Evolutionary conservation across 2,888 invertebrate genomes (phyloP).

Genomic region (Aproaerema taeniolella): DNA sequence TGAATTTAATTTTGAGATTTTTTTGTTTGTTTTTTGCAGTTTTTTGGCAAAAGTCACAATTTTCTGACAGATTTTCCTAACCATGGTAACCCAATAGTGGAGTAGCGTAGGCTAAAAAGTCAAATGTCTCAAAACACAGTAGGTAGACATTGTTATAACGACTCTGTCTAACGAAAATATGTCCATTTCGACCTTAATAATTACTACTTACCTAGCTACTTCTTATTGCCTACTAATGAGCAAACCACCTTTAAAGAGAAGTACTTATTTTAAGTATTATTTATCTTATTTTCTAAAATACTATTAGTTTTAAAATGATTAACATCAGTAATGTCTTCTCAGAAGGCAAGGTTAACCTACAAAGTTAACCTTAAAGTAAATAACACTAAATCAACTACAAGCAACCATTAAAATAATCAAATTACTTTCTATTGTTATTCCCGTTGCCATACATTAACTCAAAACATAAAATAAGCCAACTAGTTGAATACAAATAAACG

Average conservation of each 20-base stretch:
- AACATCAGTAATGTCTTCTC: not conserved
- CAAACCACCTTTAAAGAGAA: not conserved
- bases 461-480: conserved; percentile 10
- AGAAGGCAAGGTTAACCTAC: not conserved
- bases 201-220: too few relatives aligned
- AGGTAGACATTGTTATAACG: too few relatives aligned
- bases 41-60: too few relatives aligned
- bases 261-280: not conserved
- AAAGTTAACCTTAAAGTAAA: conserved; percentile 1
- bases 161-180: too few relatives aligned
- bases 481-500: conserved; percentile 31
- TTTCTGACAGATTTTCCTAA: too few relatives aligned
- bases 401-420: conserved; percentile 5
- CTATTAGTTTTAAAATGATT: not conserved
- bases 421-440: conserved; percentile 1
- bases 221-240: too few relatives aligned
- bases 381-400: not conserved
- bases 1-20: too few relatives aligned
- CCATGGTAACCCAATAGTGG: too few relatives aligned
- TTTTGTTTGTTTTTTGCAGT: too few relatives aligned
- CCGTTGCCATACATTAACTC: conserved; percentile 5
- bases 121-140: too few relatives aligned
- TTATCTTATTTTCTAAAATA: not conserved
- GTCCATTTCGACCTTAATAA: too few relatives aligned
- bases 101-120: too few relatives aligned